Percentiles rank a stretch among this genome's conserved stretches.
phyloP scores from a whole-genome alignment of 2,888 invertebrate species.

The Eurois occulta region DNA sequence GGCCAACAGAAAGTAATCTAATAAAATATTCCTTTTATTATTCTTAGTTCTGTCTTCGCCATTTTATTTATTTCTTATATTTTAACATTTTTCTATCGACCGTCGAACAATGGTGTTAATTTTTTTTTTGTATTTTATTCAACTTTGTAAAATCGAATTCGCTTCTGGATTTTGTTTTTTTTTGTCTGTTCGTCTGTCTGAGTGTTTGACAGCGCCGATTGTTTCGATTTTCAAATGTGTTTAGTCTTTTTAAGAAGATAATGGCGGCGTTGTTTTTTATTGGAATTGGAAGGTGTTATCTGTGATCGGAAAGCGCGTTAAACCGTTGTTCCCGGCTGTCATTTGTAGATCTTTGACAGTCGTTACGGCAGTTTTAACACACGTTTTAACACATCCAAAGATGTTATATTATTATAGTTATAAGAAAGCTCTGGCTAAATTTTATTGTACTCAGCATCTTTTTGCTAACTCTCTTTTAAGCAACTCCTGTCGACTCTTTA shows the following conservation, averaged over 20 bases:
- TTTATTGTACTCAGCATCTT: too few relatives aligned
- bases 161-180: constrained; percentile 10
- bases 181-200: constrained; percentile 35
- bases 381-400: too few relatives aligned
- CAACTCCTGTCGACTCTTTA: too few relatives aligned
- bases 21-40: constrained; percentile 1
- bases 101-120: constrained; percentile 50
- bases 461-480: too few relatives aligned
- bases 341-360: too few relatives aligned
- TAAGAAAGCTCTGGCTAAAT: not conserved
- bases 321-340: too few relatives aligned
- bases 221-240: constrained; percentile 53
- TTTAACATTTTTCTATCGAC: constrained; percentile 18
- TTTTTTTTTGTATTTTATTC: constrained; percentile 22
- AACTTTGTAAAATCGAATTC: constrained; percentile 19
- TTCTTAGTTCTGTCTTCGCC: not conserved
- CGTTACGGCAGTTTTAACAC: too few relatives aligned
- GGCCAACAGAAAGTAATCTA: too few relatives aligned
- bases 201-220: constrained; percentile 56
- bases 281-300: constrained; percentile 35
- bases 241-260: not conserved
- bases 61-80: not conserved
- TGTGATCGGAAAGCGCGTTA: too few relatives aligned
- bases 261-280: not conserved
- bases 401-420: not conserved